Conservation (phyloP, 2,113 vertebrate species). For the Toxotes jaculatrix region DNA sequence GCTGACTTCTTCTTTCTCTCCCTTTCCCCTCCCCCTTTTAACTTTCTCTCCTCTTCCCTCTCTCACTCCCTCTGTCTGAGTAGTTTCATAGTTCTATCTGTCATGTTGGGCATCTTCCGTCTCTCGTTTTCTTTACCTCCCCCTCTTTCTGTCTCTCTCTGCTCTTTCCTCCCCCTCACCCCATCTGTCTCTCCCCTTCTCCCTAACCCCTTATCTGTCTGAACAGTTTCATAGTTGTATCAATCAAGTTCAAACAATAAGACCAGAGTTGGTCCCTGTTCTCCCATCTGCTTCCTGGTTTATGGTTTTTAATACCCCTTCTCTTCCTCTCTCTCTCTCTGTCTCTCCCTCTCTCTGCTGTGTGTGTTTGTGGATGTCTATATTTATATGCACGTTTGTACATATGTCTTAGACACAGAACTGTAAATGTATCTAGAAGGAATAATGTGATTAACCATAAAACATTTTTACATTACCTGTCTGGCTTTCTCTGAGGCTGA, state of each 20-base stretch:
- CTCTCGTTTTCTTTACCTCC: neutral
- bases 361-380: constrained; percentile 22
- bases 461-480: constrained; percentile 37
- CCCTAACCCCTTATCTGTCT: constrained; percentile 64
- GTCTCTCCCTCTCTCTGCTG: neutral
- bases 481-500: constrained; percentile 7
- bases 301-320: constrained; percentile 73
- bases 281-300: constrained; percentile 78
- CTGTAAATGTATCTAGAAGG: constrained; percentile 56
- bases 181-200: constrained; percentile 23
- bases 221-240: constrained; percentile 77
- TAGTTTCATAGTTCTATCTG: constrained; percentile 53
- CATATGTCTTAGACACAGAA: constrained; percentile 32
- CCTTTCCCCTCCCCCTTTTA: constrained; percentile 9
- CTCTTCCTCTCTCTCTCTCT: constrained; percentile 1
- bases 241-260: constrained; percentile 82
- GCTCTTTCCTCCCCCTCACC: constrained; percentile 37
- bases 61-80: constrained; percentile 27
- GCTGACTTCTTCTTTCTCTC: constrained; percentile 10
- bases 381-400: constrained; percentile 54
- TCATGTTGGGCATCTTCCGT: constrained; percentile 38
- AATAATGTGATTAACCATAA: constrained; percentile 57
- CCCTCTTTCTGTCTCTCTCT: constrained; percentile 23
- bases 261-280: constrained; percentile 75
- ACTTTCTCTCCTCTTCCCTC: neutral